These are phyloP conservation scores for Staurois parvus DNA, from an alignment of 2,797 vertebrate species.

Conservation along the genomic window DNA sequence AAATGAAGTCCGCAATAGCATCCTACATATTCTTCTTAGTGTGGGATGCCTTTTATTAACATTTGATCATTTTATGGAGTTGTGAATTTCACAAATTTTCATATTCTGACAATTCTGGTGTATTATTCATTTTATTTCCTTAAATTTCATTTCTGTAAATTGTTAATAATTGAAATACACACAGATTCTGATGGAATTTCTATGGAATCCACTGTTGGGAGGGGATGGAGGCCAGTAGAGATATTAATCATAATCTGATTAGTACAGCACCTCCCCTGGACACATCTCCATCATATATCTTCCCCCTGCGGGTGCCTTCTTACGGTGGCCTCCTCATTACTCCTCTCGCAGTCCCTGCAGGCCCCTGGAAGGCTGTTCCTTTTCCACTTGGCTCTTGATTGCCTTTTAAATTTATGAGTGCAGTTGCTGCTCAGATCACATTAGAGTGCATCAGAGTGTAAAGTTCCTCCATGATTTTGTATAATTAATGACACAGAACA, in stretches of 20 bases:
- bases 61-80: no score
- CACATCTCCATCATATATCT: conserved; percentile 11
- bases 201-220: background rate
- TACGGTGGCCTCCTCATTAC: background rate
- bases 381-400: background rate
- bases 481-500: background rate
- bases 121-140: no score
- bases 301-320: conserved; percentile 13
- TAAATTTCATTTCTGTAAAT: background rate
- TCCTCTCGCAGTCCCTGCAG: conserved; percentile 19
- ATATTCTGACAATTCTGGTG: no score
- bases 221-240: background rate
- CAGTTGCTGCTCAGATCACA: background rate
- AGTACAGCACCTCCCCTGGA: conserved; percentile 11
- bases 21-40: no score
- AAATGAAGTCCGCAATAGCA: no score
- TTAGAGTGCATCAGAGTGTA: background rate
- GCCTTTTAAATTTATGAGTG: background rate
- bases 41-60: no score
- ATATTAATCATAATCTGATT: conserved; percentile 27
- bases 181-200: conserved; percentile 9
- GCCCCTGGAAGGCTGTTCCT: background rate
- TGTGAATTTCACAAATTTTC: no score
- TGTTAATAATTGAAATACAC: background rate
- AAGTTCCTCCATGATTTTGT: no score